Conservation (phyloP, 2,888 invertebrate genomes). For the Sympetrum striolatum region DNA sequence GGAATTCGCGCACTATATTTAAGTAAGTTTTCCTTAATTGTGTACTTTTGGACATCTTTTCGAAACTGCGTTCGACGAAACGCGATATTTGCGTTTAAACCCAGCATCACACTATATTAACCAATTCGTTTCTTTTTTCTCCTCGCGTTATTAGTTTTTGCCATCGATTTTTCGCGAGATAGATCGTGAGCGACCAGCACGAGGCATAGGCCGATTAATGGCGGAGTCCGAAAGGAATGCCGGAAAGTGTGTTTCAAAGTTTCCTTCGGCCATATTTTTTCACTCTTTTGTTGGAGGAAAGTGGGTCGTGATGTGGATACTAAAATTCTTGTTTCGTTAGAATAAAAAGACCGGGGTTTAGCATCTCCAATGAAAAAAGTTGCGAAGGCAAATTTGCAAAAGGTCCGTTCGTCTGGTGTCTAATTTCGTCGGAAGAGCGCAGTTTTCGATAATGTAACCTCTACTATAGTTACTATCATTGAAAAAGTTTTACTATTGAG, state of each 20-base stretch:
- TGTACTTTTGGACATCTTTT: no score
- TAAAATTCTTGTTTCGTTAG: background rate
- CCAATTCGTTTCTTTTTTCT: background rate
- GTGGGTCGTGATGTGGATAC: background rate
- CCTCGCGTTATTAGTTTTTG: background rate
- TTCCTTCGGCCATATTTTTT: background rate
- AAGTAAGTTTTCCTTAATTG: no score
- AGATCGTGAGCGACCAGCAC: background rate
- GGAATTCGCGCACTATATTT: no score
- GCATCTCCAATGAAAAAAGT: background rate
- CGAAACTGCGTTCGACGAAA: no score
- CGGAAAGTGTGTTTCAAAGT: background rate
- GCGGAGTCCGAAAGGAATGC: background rate
- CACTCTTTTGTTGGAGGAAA: background rate
- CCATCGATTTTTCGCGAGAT: background rate
- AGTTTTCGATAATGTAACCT: slow-evolving; percentile 28
- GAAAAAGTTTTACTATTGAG: no score
- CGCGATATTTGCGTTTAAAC: no score
- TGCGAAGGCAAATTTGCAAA: background rate
- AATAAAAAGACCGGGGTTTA: background rate
- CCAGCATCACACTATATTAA: background rate
- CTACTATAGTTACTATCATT: no score
- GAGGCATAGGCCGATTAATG: background rate
- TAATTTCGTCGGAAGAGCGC: background rate
- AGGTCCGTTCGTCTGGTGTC: no score